Evolutionary conservation across 2,888 invertebrate genomes (phyloP), one percentile per base, ranked within the genome.

Genomic region (Dichetophora obliterata): DNA sequence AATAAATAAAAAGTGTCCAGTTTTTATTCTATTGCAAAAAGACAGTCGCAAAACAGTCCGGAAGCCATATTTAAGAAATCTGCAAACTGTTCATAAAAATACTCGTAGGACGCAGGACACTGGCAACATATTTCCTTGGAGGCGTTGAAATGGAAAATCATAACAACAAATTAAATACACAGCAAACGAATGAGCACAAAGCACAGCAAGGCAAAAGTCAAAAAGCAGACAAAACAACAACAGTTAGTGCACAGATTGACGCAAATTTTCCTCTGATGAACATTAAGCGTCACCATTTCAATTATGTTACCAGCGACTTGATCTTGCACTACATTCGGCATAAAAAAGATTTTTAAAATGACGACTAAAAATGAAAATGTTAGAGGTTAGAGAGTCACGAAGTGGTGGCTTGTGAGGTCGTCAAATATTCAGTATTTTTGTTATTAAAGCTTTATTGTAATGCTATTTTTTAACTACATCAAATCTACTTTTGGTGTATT

Each of bases 81-180:
- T 11, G 14, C 43, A 1, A 43, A 14, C 43, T 11, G 14, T 11
- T 11, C 14, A 14, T 43, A 6, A 16, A 24, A 59, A 16, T 24
- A 24, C 59, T 14, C 1, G 24, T 22, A 57, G 5, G 9, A 16
- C 59, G 16, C 27, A 9, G 31, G 50, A 37, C 50, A 61, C 22
- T 3, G n/a, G 5, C 22, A 66, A 48, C 66, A 43, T 27, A 57
- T 37, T 57, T 75, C 54, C 66, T 66, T 24, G 24, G 52, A 75
- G 66, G 75, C 75, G 50, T 27, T 75, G 34, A 57, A 52, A 75
- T 66, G 50, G 75, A 75, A 75, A 66, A 75, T 71, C 75, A 75
- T 54, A 75, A 75, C 63, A 75, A 66, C 75, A 66, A 66, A 66
- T 75, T 75, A 75, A 75, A 52, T 75, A 66, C 50, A 71, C 19